A percentile compares a stretch with the other conserved stretches of the same genome.
Evolutionary conservation across 2,888 invertebrate genomes (phyloP).

Genomic region (Thereva unica): DNA sequence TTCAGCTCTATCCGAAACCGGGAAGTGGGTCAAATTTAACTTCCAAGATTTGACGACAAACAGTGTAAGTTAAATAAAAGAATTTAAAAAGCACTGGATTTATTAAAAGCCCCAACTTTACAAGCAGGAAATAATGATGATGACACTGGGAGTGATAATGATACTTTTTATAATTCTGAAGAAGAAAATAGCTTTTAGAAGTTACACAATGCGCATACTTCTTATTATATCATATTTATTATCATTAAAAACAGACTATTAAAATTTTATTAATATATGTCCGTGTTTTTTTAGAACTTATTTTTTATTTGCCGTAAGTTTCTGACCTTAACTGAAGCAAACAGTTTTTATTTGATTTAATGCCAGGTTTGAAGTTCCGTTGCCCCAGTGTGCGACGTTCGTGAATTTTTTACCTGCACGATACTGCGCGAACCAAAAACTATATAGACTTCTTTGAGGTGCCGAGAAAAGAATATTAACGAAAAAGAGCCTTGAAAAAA

Average conservation of each 20-base stretch:
- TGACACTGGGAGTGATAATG: background rate
- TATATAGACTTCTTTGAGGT: too few species aligned
- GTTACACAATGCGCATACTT: too few species aligned
- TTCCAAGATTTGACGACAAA: too few species aligned
- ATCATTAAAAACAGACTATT: background rate
- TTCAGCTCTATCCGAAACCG: too few species aligned
- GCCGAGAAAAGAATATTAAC: too few species aligned
- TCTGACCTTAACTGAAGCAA: background rate
- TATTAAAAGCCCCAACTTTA: background rate
- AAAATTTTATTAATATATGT: background rate
- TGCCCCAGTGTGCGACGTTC: slow-evolving; percentile 2
- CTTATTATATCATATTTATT: too few species aligned
- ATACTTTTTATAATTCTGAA: background rate
- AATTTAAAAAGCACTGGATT: slow-evolving; percentile 5
- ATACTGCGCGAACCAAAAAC: too few species aligned
- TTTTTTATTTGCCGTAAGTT: background rate
- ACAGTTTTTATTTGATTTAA: background rate
- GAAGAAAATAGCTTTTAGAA: background rate
- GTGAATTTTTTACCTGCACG: too few species aligned
- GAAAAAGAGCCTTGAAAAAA: too few species aligned
- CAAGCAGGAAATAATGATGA: background rate
- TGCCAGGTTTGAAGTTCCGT: background rate
- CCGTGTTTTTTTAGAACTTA: background rate
- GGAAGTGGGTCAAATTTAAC: too few species aligned
- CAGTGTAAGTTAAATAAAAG: too few species aligned